These are phyloP conservation scores for Agonum fuliginosum DNA, from an alignment of 2,888 invertebrate genomes.

Conservation along the genomic window DNA sequence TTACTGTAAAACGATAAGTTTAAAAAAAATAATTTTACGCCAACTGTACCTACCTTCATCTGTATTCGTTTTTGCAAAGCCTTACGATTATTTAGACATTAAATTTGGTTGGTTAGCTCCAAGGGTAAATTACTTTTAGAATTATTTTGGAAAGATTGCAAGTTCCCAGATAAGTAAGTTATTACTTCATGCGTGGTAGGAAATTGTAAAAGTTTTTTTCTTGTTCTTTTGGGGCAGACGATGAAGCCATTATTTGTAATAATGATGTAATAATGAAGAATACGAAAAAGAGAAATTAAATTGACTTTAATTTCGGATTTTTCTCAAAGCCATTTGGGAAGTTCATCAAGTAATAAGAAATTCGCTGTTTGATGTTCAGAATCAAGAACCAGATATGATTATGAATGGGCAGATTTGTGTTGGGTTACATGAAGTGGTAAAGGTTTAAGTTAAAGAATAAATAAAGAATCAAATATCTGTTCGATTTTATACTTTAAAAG, in stretches of 20 bases:
- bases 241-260: constrained; percentile 52
- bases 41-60: too few species aligned
- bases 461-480: background rate
- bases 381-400: too few species aligned
- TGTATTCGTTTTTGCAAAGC: background rate
- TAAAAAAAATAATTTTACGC: too few species aligned
- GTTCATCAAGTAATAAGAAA: background rate
- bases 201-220: constrained; percentile 55
- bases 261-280: constrained; percentile 41
- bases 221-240: constrained; percentile 12
- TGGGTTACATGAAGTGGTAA: too few species aligned
- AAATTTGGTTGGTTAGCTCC: background rate
- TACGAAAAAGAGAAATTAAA: constrained; percentile 45
- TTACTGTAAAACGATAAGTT: too few species aligned
- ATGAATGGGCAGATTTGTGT: too few species aligned
- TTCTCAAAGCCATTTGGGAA: background rate
- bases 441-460: background rate
- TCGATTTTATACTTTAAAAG: too few species aligned
- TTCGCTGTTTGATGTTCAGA: background rate
- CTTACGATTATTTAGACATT: constrained; percentile 20
- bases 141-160: constrained; percentile 44
- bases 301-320: constrained; percentile 34
- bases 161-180: constrained; percentile 46
- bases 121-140: constrained; percentile 36
- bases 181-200: constrained; percentile 56